Evolutionary conservation across 2,888 invertebrate species (phyloP).

Genomic region (Stenodema calcarata): DNA sequence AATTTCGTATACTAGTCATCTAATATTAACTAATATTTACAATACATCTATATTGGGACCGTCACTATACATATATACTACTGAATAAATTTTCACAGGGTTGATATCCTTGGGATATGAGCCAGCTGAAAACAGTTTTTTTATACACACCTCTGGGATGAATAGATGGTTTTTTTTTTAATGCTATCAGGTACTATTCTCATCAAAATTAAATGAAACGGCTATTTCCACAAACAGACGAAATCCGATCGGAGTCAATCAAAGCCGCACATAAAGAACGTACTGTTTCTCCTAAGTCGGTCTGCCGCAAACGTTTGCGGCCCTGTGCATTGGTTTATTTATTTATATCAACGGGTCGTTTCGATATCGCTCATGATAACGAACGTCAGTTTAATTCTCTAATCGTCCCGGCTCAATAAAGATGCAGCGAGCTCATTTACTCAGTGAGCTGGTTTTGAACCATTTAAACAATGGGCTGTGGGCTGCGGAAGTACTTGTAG

Average conservation of each 20-base stretch:
- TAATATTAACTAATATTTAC: too few relatives aligned
- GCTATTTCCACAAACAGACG: too few relatives aligned
- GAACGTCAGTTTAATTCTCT: background rate
- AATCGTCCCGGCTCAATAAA: slow-evolving; percentile 20
- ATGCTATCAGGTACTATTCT: too few relatives aligned
- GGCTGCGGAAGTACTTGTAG: slow-evolving; percentile 24
- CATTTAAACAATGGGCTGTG: slow-evolving; percentile 3
- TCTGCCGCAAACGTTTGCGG: background rate
- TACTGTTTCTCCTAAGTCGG: background rate
- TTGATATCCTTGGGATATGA: too few relatives aligned
- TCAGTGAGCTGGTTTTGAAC: slow-evolving; percentile 13
- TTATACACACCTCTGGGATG: too few relatives aligned
- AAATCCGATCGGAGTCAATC: background rate
- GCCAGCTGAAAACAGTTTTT: too few relatives aligned
- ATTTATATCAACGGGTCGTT: background rate
- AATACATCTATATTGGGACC: too few relatives aligned
- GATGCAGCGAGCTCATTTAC: slow-evolving; percentile 13
- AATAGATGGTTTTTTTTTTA: too few relatives aligned
- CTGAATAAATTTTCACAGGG: too few relatives aligned
- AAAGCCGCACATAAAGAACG: background rate
- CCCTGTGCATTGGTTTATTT: background rate
- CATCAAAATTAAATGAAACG: too few relatives aligned
- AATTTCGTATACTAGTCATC: too few relatives aligned
- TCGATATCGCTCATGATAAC: background rate
- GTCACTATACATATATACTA: too few relatives aligned